Evolutionary conservation across 2,113 vertebrate genomes (phyloP), one percentile per base, ranked within the genome.

Genomic region (Boleophthalmus pectinirostris): DNA sequence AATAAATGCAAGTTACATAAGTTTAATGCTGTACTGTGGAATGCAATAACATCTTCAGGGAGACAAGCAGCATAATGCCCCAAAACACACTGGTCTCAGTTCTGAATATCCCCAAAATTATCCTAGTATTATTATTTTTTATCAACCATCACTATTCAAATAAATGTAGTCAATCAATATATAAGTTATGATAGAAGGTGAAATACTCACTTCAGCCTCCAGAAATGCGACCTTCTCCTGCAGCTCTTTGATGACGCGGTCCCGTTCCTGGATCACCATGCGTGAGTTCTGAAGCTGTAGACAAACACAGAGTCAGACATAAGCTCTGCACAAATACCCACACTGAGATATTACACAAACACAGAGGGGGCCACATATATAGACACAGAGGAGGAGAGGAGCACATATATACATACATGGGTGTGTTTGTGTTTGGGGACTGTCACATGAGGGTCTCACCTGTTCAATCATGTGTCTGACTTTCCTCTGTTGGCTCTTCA

Each of bases 401-500:
- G 29, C 49, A 51, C 0, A n/a, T 7, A 54, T n/a, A 21, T 20
- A 54, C 51, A 53, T 1, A 63, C 25, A 2, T 13, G 0, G 63
- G 56, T n/a, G 49, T 70, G 57, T 77, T 70, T 75, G 58, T 51
- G 33, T 49, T 43, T 9, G 9, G 8, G 25, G 79, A n/a, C 2
- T 38, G 5, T 43, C 38, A 43, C 38, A 43, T 11, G 73, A 38
- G 70, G 56, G 25, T 38, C 86, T 85, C 69, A 98, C 97, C 96
- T 98, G 97, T 85, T 97, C 96, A 2, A 98, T 98, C 97, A 98
- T 98, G 79, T 97, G 96, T 58, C 97, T 89, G 35, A 98, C 95
- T 90, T 98, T 98, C 73, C 97, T 94, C 78, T 98, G 97, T 83
- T 98, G 97, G 78, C 97, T 95, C 77, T 96, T 97, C 15, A 98